These are phyloP conservation scores for Cataglyphis livida DNA, from an alignment of 2,888 invertebrate genomes.

Conservation along the genomic window DNA sequence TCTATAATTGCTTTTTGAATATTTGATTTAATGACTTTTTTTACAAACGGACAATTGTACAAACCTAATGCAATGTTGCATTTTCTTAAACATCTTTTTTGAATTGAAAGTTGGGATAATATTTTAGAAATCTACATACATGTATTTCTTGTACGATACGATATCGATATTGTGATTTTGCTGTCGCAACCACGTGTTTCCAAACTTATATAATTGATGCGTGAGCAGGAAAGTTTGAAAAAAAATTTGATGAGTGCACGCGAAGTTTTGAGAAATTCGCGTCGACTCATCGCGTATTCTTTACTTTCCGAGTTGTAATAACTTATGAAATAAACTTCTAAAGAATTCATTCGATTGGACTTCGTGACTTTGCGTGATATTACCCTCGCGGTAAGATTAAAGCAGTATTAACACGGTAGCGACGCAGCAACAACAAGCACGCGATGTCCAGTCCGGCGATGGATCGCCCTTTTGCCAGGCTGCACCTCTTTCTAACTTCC, in stretches of 20 bases:
- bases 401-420: constrained; percentile 38
- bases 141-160: too few species aligned
- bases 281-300: constrained; percentile 33
- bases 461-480: constrained; percentile 31
- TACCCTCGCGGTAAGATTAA: constrained; percentile 39
- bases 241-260: constrained; percentile 23
- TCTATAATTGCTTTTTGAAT: not conserved
- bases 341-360: constrained; percentile 47
- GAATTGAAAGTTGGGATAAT: not conserved
- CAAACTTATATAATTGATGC: not conserved
- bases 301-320: constrained; percentile 40
- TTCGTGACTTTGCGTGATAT: constrained; percentile 44
- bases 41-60: not conserved
- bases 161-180: constrained; percentile 21
- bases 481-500: constrained; percentile 16
- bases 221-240: constrained; percentile 4
- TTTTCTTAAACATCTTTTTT: not conserved
- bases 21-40: not conserved
- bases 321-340: constrained; percentile 42
- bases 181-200: not conserved
- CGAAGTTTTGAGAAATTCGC: constrained; percentile 24
- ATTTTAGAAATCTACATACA: not conserved
- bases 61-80: not conserved
- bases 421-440: constrained; percentile 33
- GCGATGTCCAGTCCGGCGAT: constrained; percentile 44